Percentiles rank a stretch among this genome's conserved stretches.
These are phyloP conservation scores for Neogale vison DNA, from an alignment of 2,113 vertebrate species.

Conservation along the genomic window DNA sequence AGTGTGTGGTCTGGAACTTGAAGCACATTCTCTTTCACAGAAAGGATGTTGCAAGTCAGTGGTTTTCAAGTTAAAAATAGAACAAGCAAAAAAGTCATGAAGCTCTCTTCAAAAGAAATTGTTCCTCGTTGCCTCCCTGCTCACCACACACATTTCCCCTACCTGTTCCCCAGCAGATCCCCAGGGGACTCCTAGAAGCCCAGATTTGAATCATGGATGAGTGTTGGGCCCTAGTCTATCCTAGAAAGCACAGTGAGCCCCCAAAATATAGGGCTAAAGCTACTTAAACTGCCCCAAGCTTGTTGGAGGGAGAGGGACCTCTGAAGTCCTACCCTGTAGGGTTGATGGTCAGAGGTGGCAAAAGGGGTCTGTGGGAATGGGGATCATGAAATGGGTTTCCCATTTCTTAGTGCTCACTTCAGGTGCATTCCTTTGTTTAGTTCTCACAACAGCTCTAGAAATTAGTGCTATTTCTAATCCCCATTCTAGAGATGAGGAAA, in stretches of 20 bases:
- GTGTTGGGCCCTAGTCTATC: background rate
- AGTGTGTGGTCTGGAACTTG: background rate
- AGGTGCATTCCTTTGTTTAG: background rate
- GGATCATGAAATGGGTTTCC: background rate
- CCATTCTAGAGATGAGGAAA: background rate
- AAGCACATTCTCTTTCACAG: background rate
- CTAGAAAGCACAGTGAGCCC: background rate
- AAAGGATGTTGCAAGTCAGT: background rate
- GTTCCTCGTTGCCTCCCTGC: background rate
- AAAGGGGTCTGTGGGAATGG: background rate
- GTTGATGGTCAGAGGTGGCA: background rate
- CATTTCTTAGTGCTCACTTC: background rate
- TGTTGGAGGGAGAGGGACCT: too few species aligned
- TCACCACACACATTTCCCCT: too few species aligned
- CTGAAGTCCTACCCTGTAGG: background rate
- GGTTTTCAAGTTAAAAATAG: background rate
- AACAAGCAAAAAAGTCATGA: background rate
- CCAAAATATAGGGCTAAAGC: background rate
- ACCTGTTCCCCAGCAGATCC: background rate
- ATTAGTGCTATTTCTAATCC: background rate
- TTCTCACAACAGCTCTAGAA: background rate
- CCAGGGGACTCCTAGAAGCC: background rate
- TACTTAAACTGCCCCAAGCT: background rate
- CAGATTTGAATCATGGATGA: background rate
- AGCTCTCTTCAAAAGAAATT: background rate